Percentiles rank a stretch among this genome's conserved stretches.
Conservation (phyloP, 2,113 vertebrate genomes). For the Platichthys stellatus region DNA sequence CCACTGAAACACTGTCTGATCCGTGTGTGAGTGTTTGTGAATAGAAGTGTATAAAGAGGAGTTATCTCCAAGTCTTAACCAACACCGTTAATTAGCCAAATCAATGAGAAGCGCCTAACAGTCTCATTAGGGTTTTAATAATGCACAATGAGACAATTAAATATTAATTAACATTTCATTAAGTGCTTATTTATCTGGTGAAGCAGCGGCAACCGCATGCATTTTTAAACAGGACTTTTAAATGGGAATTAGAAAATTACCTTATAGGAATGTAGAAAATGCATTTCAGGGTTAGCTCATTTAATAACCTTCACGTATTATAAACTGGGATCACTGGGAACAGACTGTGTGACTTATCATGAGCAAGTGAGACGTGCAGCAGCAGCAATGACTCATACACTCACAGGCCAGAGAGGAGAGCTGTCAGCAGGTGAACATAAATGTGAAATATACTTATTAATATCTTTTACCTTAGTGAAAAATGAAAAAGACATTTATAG, state of each 20-base stretch:
- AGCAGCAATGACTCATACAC: neutral
- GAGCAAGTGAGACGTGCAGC: no score
- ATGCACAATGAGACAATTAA: slow-evolving; percentile 54
- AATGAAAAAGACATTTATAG: no score
- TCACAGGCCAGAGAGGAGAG: neutral
- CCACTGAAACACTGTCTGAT: neutral
- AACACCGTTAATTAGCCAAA: slow-evolving; percentile 45
- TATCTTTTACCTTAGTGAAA: no score
- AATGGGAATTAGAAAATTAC: neutral
- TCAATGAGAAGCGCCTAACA: slow-evolving; percentile 35
- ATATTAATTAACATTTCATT: slow-evolving; percentile 67
- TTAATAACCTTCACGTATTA: neutral
- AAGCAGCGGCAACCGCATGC: slow-evolving; percentile 35
- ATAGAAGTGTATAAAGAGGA: neutral
- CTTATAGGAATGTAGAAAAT: neutral
- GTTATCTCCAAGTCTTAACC: slow-evolving; percentile 18
- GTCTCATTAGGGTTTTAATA: slow-evolving; percentile 60
- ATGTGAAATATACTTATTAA: neutral
- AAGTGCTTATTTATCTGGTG: slow-evolving; percentile 57
- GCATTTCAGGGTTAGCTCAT: neutral
- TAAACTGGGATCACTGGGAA: neutral
- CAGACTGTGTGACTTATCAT: neutral
- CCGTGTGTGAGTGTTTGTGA: no score
- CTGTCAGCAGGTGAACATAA: neutral
- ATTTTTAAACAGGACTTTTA: slow-evolving; percentile 40